Base-by-base conservation (phyloP, 2,113 vertebrate genomes). In the Odontophorus gujanensis region DNA sequence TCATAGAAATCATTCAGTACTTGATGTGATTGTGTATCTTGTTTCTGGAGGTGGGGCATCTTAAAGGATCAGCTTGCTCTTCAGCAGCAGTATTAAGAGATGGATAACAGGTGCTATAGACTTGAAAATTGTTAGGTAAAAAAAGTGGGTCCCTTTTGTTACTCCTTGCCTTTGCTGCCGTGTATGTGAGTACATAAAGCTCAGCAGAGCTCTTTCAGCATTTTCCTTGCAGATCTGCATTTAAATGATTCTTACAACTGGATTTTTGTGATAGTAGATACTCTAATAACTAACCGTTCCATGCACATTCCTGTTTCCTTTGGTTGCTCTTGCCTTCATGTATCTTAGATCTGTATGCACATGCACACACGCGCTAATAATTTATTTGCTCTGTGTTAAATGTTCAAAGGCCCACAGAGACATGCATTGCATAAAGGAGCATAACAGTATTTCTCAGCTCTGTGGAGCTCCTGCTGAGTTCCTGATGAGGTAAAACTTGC, bases 361-460 rank as follows among this genome's bases (percentile, higher is more conserved):
- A 58, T 42, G 84, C 86, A 92, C 88, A 90, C 53, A 47, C 73
- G 24, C 4, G 1, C 76, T 94, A 86, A 87, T 95, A 88, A 90
- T 93, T 90, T 95, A 87, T 94, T 95, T 95, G 89, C 89, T 92
- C 86, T 92, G 58, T 94, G 94, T 90, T 96, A 92, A 95, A 89
- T 87, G 90, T 92, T 96, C 95, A 89, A 32, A 92, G 92, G 47
- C 80, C 90, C 69, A 57, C 77, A 48, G 95, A 89, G 95, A 78
- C 57, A 65, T n/a, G 53, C n/a, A 12, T 67, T 90, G 92, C 73
- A 83, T 94, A 86, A 67, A 88, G 88, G 68, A 95, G 68, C 88
- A 81, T 73, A 81, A 68, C 76, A 57, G 32, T 85, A 73, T 87
- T 92, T 93, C 90, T 93, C 50, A 89, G 86, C 74, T 93, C 66